These are phyloP conservation scores for Halocynthia aurantium DNA, from an alignment of 23 tunicate genomes.

Conservation along the genomic window DNA sequence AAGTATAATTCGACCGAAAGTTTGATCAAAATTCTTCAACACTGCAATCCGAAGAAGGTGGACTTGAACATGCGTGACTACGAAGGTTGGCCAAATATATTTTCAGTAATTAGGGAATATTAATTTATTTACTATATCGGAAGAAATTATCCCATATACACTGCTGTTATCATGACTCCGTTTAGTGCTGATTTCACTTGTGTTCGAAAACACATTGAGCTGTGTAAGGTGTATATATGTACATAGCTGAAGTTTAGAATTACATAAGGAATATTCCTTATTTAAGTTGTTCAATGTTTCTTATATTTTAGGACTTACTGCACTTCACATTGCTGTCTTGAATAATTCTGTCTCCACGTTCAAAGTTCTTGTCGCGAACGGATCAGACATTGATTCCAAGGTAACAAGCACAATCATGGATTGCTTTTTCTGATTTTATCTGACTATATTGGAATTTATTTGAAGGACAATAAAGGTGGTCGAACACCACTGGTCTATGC, in stretches of 20 bases:
- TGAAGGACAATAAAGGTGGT: slow-evolving; percentile 18
- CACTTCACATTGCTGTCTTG: slow-evolving; percentile 17
- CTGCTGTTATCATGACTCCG: too few relatives aligned
- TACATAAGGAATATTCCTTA: neutral
- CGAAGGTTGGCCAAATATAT: slow-evolving; percentile 11
- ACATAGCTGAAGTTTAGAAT: neutral
- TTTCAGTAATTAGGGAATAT: neutral
- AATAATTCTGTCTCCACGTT: slow-evolving; percentile 12
- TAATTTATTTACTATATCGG: too few relatives aligned
- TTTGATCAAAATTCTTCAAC: slow-evolving; percentile 7
- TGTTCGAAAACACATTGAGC: too few relatives aligned
- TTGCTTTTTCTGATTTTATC: neutral
- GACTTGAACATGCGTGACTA: slow-evolving; percentile 9
- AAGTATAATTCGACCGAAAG: slow-evolving; percentile 11
- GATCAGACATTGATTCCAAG: slow-evolving; percentile 26
- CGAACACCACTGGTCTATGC: slow-evolving; percentile 20
- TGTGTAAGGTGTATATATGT: neutral
- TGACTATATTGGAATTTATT: neutral
- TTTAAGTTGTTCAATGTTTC: neutral
- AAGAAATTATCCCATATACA: too few relatives aligned
- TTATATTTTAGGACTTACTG: slow-evolving; percentile 6
- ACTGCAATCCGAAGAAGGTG: too few relatives aligned
- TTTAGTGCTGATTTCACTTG: too few relatives aligned
- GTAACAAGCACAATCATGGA: neutral
- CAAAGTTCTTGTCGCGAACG: slow-evolving; percentile 1